A percentile compares a stretch with the other conserved stretches of the same genome.
phyloP scores from a whole-genome alignment of 2,797 vertebrate species.

The Pagetopsis macropterus region DNA sequence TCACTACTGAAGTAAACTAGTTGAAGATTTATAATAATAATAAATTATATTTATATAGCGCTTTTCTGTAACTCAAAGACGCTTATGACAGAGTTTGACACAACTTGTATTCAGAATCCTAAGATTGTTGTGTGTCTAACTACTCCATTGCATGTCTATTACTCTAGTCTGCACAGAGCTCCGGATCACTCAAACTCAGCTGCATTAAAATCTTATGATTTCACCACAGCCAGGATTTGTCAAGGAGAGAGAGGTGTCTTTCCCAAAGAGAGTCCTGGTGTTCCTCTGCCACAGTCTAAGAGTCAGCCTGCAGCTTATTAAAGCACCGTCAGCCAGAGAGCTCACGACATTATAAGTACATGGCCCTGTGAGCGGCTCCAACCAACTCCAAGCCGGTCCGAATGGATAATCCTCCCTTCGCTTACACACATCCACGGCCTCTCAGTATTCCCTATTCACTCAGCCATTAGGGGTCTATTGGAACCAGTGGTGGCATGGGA shows the following conservation, averaged over 20 bases:
- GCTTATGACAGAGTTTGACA: not conserved
- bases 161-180: not conserved
- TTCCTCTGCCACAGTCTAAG: constrained; percentile 46
- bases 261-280: constrained; percentile 39
- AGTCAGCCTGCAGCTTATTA: constrained; percentile 70
- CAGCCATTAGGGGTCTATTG: not conserved
- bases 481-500: not conserved
- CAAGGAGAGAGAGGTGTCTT: constrained; percentile 38
- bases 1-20: constrained; percentile 16
- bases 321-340: constrained; percentile 55
- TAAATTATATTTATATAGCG: no score
- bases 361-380: constrained; percentile 54
- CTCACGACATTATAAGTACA: constrained; percentile 59
- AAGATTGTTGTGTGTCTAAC: not conserved
- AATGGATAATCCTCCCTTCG: constrained; percentile 48
- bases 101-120: constrained; percentile 7
- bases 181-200: constrained; percentile 10
- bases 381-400: constrained; percentile 34
- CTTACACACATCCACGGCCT: constrained; percentile 27
- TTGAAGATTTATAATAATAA: constrained; percentile 27
- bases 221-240: constrained; percentile 30
- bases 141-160: not conserved
- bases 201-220: constrained; percentile 50
- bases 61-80: no score
- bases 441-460: constrained; percentile 35